Percentiles rank a stretch among this genome's conserved stretches.
These are phyloP conservation scores for Nomada goodeniana DNA, from an alignment of 2,888 invertebrate genomes.

Conservation along the genomic window DNA sequence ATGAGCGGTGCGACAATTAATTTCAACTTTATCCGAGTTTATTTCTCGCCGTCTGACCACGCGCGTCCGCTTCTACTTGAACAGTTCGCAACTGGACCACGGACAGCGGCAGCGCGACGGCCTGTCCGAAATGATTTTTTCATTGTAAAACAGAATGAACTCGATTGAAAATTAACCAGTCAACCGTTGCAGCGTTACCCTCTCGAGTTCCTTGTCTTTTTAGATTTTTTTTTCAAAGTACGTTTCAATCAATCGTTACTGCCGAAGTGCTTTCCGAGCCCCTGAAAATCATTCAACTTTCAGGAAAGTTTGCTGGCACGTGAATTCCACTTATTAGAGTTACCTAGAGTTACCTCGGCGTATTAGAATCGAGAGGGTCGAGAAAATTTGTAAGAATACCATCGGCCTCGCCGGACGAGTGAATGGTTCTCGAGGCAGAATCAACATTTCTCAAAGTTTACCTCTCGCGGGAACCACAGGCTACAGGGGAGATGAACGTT, in stretches of 20 bases:
- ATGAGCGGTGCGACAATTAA: too few relatives aligned
- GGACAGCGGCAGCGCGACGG: too few relatives aligned
- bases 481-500: conserved; percentile 19
- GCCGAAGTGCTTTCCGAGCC: not conserved
- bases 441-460: conserved; percentile 46
- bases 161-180: not conserved
- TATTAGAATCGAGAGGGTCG: conserved; percentile 8
- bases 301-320: not conserved
- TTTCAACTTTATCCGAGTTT: not conserved
- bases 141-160: too few relatives aligned
- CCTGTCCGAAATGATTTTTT: not conserved
- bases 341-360: too few relatives aligned
- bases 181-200: not conserved
- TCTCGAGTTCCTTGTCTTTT: not conserved
- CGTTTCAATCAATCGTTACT: conserved; percentile 6
- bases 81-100: too few relatives aligned
- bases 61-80: not conserved
- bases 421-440: conserved; percentile 33
- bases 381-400: conserved; percentile 37
- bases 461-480: conserved; percentile 15
- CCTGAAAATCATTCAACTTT: conserved; percentile 7
- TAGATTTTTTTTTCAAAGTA: not conserved
- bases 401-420: not conserved
- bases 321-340: not conserved
- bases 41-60: not conserved